A percentile compares a stretch with the other conserved stretches of the same genome.
Evolutionary conservation across 2,888 invertebrate species (phyloP).

Genomic region (Hirtodrosophila duncani): DNA sequence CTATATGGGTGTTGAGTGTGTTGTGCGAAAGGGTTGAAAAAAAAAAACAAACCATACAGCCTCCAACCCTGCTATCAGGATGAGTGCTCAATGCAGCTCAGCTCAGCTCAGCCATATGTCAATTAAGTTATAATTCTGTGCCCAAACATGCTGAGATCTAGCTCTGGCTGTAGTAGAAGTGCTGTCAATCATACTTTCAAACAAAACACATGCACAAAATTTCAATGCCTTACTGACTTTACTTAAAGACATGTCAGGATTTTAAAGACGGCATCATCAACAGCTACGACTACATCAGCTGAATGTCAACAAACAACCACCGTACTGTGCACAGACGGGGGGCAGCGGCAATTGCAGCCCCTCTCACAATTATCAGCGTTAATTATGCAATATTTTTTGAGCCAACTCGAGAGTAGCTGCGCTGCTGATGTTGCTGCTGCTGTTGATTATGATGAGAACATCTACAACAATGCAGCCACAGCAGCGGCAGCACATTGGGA

Average conservation of each 20-base stretch:
- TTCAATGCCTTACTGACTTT: conserved; percentile 65
- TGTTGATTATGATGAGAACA: conserved; percentile 8
- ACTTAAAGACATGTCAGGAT: conserved; percentile 43
- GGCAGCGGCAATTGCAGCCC: conserved; percentile 4
- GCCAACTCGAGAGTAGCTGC: no score
- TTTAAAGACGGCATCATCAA: conserved; percentile 49
- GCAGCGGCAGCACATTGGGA: no score
- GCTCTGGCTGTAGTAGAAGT: conserved; percentile 23
- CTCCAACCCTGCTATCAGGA: no score
- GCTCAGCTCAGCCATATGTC: conserved; percentile 57
- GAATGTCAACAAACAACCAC: conserved; percentile 65
- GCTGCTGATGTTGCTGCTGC: conserved; percentile 3
- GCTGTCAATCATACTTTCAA: conserved; percentile 69
- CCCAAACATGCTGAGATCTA: conserved; percentile 56
- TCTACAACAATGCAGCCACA: conserved; percentile 30
- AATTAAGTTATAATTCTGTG: conserved; percentile 71
- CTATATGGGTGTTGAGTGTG: conserved; percentile 15
- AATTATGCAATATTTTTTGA: conserved; percentile 63
- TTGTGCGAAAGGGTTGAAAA: neutral
- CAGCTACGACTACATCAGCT: conserved; percentile 48
- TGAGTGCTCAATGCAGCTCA: no score
- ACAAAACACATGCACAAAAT: conserved; percentile 10
- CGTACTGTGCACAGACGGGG: conserved; percentile 9
- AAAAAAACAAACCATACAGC: no score
- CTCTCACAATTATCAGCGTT: conserved; percentile 59